These are phyloP conservation scores for Microctonus brassicae DNA, from an alignment of 2,888 invertebrate genomes.

Conservation along the genomic window DNA sequence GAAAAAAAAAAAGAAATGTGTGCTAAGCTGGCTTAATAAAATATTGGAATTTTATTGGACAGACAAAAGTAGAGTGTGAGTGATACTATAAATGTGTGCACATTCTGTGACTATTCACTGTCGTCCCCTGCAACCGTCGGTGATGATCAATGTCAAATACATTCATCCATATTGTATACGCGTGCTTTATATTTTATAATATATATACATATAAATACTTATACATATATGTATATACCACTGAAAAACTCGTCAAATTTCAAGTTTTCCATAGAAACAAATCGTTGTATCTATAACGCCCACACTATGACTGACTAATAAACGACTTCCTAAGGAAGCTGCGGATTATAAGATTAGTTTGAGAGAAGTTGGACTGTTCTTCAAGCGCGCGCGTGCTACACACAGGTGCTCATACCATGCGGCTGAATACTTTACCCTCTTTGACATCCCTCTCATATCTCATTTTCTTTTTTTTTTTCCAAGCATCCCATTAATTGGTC, in stretches of 20 bases:
- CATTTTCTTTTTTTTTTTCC: constrained; percentile 11
- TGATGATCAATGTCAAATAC: too few relatives aligned
- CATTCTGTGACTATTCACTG: constrained; percentile 7
- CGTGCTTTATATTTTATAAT: not conserved
- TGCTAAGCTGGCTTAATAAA: not conserved
- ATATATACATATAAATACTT: too few relatives aligned
- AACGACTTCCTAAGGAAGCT: constrained; percentile 70
- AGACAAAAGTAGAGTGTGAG: not conserved
- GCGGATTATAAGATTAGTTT: constrained; percentile 68
- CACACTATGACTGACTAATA: constrained; percentile 63
- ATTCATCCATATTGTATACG: too few relatives aligned
- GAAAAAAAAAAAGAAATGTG: not conserved
- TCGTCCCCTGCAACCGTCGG: too few relatives aligned
- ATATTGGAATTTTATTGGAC: not conserved
- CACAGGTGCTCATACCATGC: constrained; percentile 59
- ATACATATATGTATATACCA: too few relatives aligned
- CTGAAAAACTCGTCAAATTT: constrained; percentile 25
- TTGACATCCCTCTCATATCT: constrained; percentile 38
- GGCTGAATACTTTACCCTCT: constrained; percentile 51
- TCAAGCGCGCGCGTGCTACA: constrained; percentile 41
- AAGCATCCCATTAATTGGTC: not conserved
- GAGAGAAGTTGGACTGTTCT: constrained; percentile 43
- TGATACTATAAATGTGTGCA: not conserved
- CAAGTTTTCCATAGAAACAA: constrained; percentile 48
- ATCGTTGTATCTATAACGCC: constrained; percentile 48